Evolutionary conservation across 2,797 vertebrate genomes (phyloP).

Genomic region (Neomorphus geoffroyi): DNA sequence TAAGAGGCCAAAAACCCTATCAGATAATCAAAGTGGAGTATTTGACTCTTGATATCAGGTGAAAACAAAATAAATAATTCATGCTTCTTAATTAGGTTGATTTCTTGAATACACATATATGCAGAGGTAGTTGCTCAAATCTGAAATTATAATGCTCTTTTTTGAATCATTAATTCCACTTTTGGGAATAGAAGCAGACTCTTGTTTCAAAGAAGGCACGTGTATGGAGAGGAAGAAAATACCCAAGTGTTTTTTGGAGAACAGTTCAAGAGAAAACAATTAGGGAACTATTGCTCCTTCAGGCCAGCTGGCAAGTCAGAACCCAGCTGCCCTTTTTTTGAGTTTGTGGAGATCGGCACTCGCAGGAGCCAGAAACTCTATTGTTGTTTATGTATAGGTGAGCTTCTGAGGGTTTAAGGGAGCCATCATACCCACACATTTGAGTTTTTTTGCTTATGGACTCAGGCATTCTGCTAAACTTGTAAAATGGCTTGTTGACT

Average conservation of each 20-base stretch:
- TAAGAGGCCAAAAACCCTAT: background rate
- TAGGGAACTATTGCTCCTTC: background rate
- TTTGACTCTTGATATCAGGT: background rate
- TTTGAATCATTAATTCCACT: background rate
- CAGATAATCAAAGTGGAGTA: background rate
- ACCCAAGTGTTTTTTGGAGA: background rate
- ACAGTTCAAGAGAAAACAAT: background rate
- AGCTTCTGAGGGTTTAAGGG: background rate
- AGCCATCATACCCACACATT: background rate
- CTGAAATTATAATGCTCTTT: conserved; percentile 16
- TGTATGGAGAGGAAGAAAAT: background rate
- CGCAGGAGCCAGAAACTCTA: background rate
- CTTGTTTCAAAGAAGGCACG: background rate
- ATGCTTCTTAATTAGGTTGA: background rate
- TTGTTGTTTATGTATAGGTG: background rate
- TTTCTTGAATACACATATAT: background rate
- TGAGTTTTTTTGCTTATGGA: background rate
- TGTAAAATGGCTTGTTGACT: background rate
- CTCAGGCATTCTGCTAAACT: background rate
- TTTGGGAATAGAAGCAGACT: background rate
- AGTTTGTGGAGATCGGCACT: background rate
- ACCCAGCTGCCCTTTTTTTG: background rate
- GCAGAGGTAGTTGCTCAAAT: background rate
- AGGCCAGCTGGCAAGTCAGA: background rate
- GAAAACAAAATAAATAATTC: background rate